Evolutionary conservation across 1,140 invertebrate genomes (phyloP), one percentile per base, ranked within the genome.

Genomic region (Drosophila pallidifrons): DNA sequence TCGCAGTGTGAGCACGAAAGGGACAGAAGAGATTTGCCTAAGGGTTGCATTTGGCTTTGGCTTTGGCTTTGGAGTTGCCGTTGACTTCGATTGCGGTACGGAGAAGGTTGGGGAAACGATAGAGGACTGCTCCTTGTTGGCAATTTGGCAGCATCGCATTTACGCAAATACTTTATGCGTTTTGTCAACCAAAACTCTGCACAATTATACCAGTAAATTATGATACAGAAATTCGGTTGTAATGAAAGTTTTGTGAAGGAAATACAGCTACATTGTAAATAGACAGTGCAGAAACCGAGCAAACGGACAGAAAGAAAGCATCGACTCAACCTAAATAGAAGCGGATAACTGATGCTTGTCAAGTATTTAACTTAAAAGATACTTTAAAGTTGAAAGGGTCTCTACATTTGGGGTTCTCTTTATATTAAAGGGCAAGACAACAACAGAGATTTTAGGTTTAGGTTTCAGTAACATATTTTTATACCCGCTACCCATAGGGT

Each of bases 11-110:
- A 38, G 57, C 51, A 49, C 13, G 70, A 79, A 79, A 71, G 43
- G 63, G 49, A 89, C 69, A 61, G 46, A 32, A 60, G 38, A 55
- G 46, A 11, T 58, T 69, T 57, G 66, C 35, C 66, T 58, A 75
- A 75, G 72, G 72, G 72, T 75, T 75, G 72, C 72, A 70, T 16
- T 59, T 73, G 43, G 49, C 32, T 16, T 66, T 66, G 54, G 32
- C 32, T 30, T 57, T 69, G 72, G 41, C 54, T 46, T 54, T 74
- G 65, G 69, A 15, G 41, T 41, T 57, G 70, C 46, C 13, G 64
- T 67, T 59, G 41, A 5, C 49, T 25, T 54, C 30, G 30, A 20
- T 28, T 65, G 32, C 7, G 45, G 32, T 47, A 5, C 8, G n/a
- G 38, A 3, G 3, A 5, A 28, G 15, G 11, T 11, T 10, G 45